Evolutionary conservation across 2,888 invertebrate species (phyloP).

Genomic region (Phyllotreta cruciferae): DNA sequence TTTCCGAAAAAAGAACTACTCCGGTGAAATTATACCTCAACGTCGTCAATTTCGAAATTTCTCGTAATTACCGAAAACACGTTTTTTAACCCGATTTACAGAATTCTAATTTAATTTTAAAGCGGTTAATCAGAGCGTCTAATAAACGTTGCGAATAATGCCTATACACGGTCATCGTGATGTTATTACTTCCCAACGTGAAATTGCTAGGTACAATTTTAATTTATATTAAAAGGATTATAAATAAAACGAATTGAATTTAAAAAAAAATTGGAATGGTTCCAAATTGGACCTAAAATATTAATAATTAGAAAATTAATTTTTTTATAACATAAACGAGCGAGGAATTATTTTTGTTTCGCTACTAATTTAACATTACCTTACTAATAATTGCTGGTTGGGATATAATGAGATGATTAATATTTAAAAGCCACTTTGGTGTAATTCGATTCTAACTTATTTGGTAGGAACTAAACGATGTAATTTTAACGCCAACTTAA

Average conservation of each 20-base stretch:
- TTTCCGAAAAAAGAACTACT: slow-evolving; percentile 18
- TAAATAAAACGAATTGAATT: too few species aligned
- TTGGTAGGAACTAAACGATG: background rate
- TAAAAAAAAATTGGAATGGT: slow-evolving; percentile 3
- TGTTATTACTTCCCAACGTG: background rate
- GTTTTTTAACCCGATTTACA: slow-evolving; percentile 29
- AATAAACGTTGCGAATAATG: slow-evolving; percentile 22
- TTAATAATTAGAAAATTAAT: too few species aligned
- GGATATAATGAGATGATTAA: too few species aligned
- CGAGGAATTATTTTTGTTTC: too few species aligned
- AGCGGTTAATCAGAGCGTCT: slow-evolving; percentile 28
- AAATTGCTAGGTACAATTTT: too few species aligned
- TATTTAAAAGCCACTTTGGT: too few species aligned
- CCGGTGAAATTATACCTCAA: slow-evolving; percentile 22
- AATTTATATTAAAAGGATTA: too few species aligned
- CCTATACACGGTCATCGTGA: background rate
- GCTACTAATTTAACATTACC: too few species aligned
- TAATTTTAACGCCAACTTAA: background rate
- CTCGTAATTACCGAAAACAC: slow-evolving; percentile 30
- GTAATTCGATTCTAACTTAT: too few species aligned
- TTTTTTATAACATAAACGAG: too few species aligned
- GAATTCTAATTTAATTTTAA: slow-evolving; percentile 30
- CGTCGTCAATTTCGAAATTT: slow-evolving; percentile 26
- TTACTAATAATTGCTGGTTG: too few species aligned
- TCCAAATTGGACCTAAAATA: too few species aligned